A percentile compares a stretch with the other conserved stretches of the same genome.
Evolutionary conservation across 2,888 invertebrate species (phyloP).

Genomic region (Sthenelais limicola): DNA sequence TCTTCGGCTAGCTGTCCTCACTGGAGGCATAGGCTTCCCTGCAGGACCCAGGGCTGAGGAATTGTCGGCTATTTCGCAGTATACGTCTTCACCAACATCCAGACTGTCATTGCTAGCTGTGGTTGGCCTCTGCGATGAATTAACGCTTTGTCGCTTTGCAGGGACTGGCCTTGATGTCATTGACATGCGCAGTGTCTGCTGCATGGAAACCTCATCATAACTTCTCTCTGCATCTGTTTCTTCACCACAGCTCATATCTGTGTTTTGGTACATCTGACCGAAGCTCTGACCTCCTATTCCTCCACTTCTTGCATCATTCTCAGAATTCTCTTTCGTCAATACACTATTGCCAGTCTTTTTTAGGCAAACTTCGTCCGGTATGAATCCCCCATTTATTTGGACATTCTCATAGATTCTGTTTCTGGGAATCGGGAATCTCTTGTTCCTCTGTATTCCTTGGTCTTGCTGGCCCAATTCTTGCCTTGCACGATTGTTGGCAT

Average conservation of each 20-base stretch:
- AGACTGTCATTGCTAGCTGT: too few relatives aligned
- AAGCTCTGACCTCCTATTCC: not conserved
- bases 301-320: not conserved
- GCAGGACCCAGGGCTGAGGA: not conserved
- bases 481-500: not conserved
- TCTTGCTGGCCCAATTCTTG: not conserved
- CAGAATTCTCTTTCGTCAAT: not conserved
- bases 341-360: not conserved
- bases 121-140: not conserved
- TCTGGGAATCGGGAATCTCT: not conserved
- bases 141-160: slow-evolving; percentile 18
- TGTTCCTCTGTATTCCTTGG: not conserved
- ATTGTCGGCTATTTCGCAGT: slow-evolving; percentile 10
- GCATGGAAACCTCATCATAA: not conserved
- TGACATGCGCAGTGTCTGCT: too few relatives aligned
- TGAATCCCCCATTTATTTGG: slow-evolving; percentile 1
- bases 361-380: not conserved
- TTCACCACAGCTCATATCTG: not conserved
- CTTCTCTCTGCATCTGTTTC: not conserved
- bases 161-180: slow-evolving; percentile 15
- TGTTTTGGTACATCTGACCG: too few relatives aligned
- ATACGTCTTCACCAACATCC: not conserved
- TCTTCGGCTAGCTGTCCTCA: not conserved
- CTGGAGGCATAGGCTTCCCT: not conserved
- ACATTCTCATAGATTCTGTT: slow-evolving; percentile 1